These are phyloP conservation scores for Erpornis zantholeuca DNA, from an alignment of 2,113 vertebrate genomes.

Conservation along the genomic window DNA sequence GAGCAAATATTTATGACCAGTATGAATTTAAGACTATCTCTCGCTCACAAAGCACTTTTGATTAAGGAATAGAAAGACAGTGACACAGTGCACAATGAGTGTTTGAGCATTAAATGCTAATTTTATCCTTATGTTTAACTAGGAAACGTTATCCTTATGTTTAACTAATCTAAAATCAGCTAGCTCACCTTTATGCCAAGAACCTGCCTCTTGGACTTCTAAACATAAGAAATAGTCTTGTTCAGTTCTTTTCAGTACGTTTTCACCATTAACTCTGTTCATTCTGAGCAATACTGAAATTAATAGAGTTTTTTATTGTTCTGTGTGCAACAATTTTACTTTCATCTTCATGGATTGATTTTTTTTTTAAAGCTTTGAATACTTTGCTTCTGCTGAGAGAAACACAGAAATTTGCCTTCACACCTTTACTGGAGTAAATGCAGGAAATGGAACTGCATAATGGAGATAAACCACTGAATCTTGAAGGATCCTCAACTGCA, in stretches of 20 bases:
- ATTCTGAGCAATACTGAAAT: neutral
- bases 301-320: neutral
- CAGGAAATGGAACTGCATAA: neutral
- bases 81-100: accelerated
- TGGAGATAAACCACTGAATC: neutral
- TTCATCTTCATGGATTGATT: neutral
- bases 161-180: neutral
- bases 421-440: neutral
- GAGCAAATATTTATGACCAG: slow-evolving; percentile 18
- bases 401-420: neutral
- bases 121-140: neutral
- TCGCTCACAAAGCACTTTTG: neutral
- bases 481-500: neutral
- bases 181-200: neutral
- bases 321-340: neutral
- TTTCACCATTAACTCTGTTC: neutral
- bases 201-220: neutral
- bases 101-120: neutral
- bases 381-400: neutral
- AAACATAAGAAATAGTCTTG: neutral
- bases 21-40: neutral
- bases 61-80: neutral
- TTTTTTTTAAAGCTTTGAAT: neutral
- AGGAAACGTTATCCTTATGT: neutral
- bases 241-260: neutral